These are phyloP conservation scores for Cyprinus carpio DNA, from an alignment of 2,113 vertebrate genomes.

Conservation along the genomic window DNA sequence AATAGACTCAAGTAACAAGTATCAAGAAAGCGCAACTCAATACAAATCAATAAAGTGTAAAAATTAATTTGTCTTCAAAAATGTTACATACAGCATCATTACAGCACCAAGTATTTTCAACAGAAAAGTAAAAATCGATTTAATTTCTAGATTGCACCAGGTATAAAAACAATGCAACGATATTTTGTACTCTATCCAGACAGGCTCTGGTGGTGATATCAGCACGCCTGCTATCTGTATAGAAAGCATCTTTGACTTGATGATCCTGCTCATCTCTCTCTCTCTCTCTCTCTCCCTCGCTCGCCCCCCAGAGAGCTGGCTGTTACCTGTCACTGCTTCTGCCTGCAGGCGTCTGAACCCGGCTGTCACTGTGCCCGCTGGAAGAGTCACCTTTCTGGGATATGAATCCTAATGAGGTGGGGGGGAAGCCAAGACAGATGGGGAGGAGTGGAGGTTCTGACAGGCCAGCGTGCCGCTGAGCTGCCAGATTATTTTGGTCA, in stretches of 20 bases:
- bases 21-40: too few relatives aligned
- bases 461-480: slow-evolving; percentile 70
- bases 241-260: slow-evolving; percentile 77
- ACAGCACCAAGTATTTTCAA: too few relatives aligned
- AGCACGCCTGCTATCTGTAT: background rate
- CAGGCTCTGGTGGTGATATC: background rate
- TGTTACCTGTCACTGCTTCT: slow-evolving; percentile 76
- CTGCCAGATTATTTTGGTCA: slow-evolving; percentile 77
- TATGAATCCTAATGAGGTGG: slow-evolving; percentile 80
- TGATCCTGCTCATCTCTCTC: slow-evolving; percentile 65
- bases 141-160: too few relatives aligned
- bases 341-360: slow-evolving; percentile 70
- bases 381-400: slow-evolving; percentile 81
- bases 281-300: slow-evolving; percentile 51
- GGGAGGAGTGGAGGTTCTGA: slow-evolving; percentile 72
- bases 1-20: too few relatives aligned
- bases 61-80: too few relatives aligned
- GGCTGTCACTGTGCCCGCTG: slow-evolving; percentile 69
- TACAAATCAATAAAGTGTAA: too few relatives aligned
- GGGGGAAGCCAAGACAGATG: slow-evolving; percentile 72
- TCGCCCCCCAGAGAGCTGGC: slow-evolving; percentile 65
- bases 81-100: too few relatives aligned
- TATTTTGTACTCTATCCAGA: too few relatives aligned
- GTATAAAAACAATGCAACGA: too few relatives aligned
- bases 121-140: too few relatives aligned